phyloP scores from a whole-genome alignment of 2,888 invertebrate genomes.

The Caenorhabditis becei region DNA sequence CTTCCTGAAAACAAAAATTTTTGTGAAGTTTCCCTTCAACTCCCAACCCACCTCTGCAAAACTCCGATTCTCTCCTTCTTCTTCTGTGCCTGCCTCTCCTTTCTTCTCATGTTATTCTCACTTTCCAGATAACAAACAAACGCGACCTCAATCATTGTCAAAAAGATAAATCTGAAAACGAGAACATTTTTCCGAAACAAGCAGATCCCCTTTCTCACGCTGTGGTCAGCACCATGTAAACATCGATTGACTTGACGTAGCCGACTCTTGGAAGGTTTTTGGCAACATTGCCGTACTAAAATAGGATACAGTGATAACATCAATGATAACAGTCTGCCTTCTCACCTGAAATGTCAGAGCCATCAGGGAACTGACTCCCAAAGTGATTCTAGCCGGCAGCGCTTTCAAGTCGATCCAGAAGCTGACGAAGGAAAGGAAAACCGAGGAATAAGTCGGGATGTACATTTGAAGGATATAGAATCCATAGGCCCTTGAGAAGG shows the following conservation, averaged over 20 bases:
- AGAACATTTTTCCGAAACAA: neutral
- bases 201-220: conserved; percentile 54
- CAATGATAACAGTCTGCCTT: neutral
- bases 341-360: conserved; percentile 76
- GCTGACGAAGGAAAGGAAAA: conserved; percentile 77
- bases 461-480: conserved; percentile 81
- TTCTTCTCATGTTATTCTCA: conserved; percentile 65
- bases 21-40: neutral
- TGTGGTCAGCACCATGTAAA: conserved; percentile 77
- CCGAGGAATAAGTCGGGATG: conserved; percentile 78
- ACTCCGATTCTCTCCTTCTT: conserved; percentile 68
- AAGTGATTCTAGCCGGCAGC: conserved; percentile 77
- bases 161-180: conserved; percentile 73
- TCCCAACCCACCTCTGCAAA: conserved; percentile 36
- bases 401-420: conserved; percentile 80
- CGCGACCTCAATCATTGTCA: conserved; percentile 80
- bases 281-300: conserved; percentile 79
- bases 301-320: conserved; percentile 40
- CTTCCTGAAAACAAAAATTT: conserved; percentile 40
- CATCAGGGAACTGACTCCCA: conserved; percentile 77
- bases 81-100: conserved; percentile 62
- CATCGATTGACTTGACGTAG: conserved; percentile 79
- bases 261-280: conserved; percentile 79
- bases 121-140: conserved; percentile 76
- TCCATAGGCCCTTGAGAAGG: conserved; percentile 79